Evolutionary conservation across 2,888 invertebrate genomes (phyloP), one percentile per base, ranked within the genome.

Genomic region (Megamerina dolium): DNA sequence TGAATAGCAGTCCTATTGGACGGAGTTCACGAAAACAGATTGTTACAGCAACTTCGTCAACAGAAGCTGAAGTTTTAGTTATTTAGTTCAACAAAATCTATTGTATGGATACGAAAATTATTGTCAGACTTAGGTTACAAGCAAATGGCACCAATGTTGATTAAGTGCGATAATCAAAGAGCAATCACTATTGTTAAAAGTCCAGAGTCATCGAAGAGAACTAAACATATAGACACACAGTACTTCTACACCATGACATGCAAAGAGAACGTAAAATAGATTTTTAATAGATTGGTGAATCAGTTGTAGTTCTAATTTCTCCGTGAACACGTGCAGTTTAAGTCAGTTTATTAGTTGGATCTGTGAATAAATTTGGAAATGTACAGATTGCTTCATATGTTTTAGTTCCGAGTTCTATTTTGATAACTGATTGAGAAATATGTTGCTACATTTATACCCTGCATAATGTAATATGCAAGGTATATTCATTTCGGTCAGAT

Each of bases 111-210:
- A 16, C 20, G 39, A 26, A 32, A 33, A 23, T 26, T 44, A 10
- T n/a, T 38, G 31, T 4, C 18, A 12, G 33, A 33, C 8, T 29
- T 40, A 21, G 40, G 27, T 8, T 23, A 34, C 20, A 38, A 14
- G 37, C 26, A 39, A 12, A 6, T 3, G 16, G 10, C 12, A 10
- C 14, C 42, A 27, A 41, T 23, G 23, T 4, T 14, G 18, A 30
- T 50, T 26, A 37, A 36, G 20, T 44, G 42, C 31, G 45, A 45
- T 17, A 50, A 50, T 16, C 47, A 47, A 33, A 18, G 29, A 43
- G 45, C 43, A 29, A 67, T 45, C 26, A 36, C 37, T 14, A 19
- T 48, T n/a, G 46, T 44, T 21, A 21, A 36, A 13, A 47, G n/a
- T 26, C 45, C 47, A 16, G 36, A 42, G 10, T n/a, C n/a, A n/a